A percentile compares a stretch with the other conserved stretches of the same genome.
Conservation (phyloP, 2,113 vertebrate species). For the Megatriorchis doriae region DNA sequence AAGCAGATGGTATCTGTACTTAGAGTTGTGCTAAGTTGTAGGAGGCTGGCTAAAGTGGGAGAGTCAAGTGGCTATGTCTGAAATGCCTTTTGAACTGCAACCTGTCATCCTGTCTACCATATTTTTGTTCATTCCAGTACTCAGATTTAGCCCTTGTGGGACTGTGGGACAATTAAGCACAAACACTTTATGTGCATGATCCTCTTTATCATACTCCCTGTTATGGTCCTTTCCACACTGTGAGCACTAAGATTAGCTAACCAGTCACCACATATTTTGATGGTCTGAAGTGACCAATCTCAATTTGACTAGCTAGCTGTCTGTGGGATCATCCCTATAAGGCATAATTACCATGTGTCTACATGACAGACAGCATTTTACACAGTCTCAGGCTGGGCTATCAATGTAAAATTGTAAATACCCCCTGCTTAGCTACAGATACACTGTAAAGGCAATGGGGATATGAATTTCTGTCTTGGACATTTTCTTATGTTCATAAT, state of each 20-base stretch:
- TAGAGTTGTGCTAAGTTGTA: not conserved
- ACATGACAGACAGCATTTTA: not conserved
- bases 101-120: not conserved
- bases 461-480: not conserved
- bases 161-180: not conserved
- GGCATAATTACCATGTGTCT: not conserved
- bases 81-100: not conserved
- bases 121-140: not conserved
- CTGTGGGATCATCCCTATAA: not conserved
- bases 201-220: not conserved
- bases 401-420: not conserved
- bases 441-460: not conserved
- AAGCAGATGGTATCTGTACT: accelerated
- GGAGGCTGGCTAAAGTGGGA: not conserved
- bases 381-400: not conserved
- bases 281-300: not conserved
- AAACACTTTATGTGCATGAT: not conserved
- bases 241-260: not conserved
- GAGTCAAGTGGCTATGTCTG: not conserved
- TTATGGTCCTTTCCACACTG: not conserved
- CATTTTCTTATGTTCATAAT: not conserved
- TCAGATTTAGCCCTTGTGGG: not conserved
- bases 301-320: not conserved
- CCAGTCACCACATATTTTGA: not conserved
- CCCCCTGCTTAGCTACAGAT: not conserved